Evolutionary conservation across 2,797 vertebrate genomes (phyloP).

Genomic region (Sebastes jordani): DNA sequence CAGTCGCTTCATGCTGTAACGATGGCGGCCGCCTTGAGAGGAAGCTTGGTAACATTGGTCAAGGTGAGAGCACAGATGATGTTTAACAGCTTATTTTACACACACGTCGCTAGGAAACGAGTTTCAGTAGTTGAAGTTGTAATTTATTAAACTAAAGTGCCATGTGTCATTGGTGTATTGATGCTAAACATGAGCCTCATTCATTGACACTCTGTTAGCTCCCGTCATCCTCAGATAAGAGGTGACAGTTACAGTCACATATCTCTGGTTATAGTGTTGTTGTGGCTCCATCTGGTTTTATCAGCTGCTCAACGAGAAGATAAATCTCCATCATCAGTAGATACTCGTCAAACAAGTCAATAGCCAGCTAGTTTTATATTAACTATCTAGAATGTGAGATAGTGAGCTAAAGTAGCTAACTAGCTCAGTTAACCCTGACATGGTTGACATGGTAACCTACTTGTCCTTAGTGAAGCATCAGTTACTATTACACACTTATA

Average conservation of each 20-base stretch:
- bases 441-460: neutral
- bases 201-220: neutral
- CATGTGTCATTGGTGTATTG: neutral
- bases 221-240: neutral
- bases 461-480: neutral
- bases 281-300: neutral
- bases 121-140: neutral
- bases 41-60: constrained; percentile 77
- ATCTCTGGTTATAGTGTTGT: neutral
- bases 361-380: neutral
- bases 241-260: no score
- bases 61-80: constrained; percentile 75
- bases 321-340: neutral
- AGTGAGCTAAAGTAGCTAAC: neutral
- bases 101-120: accelerated
- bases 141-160: neutral
- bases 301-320: neutral
- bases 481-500: neutral
- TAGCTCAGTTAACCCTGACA: neutral
- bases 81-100: neutral
- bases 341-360: neutral
- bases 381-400: neutral
- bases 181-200: constrained; percentile 10
- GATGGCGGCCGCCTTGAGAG: constrained; percentile 80
- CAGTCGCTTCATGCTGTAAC: constrained; percentile 4